These are phyloP conservation scores for Somateria mollissima DNA, from an alignment of 2,797 vertebrate genomes.

Conservation along the genomic window DNA sequence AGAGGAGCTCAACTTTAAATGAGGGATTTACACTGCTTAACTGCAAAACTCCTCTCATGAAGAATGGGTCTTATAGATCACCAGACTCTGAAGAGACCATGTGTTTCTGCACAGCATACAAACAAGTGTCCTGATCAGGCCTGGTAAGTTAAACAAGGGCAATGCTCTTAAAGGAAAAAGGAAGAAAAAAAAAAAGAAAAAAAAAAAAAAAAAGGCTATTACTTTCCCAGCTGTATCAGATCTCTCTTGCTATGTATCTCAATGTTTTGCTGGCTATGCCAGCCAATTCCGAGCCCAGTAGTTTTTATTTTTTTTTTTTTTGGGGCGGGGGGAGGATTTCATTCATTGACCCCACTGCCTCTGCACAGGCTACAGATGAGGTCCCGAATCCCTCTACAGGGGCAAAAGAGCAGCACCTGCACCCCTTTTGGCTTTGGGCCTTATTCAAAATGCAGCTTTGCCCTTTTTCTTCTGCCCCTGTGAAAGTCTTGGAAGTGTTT, in stretches of 20 bases:
- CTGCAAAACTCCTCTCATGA: background rate
- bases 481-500: constrained; percentile 20
- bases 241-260: background rate
- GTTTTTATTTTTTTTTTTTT: background rate
- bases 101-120: background rate
- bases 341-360: background rate
- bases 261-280: background rate
- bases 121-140: background rate
- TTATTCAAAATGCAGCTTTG: background rate
- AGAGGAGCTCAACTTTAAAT: background rate
- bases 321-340: background rate
- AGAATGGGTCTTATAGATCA: background rate
- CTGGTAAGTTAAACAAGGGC: background rate
- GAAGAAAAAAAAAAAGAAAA: no score
- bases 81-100: background rate
- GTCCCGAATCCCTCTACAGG: background rate
- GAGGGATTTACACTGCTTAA: background rate
- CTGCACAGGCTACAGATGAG: background rate
- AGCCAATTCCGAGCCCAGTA: background rate
- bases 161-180: background rate
- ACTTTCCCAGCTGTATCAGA: background rate
- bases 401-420: background rate
- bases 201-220: no score
- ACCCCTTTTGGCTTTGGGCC: background rate
- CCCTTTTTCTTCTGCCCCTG: background rate